Evolutionary conservation across 1,140 invertebrate species (phyloP).

Genomic region (Drosophila virilis): DNA sequence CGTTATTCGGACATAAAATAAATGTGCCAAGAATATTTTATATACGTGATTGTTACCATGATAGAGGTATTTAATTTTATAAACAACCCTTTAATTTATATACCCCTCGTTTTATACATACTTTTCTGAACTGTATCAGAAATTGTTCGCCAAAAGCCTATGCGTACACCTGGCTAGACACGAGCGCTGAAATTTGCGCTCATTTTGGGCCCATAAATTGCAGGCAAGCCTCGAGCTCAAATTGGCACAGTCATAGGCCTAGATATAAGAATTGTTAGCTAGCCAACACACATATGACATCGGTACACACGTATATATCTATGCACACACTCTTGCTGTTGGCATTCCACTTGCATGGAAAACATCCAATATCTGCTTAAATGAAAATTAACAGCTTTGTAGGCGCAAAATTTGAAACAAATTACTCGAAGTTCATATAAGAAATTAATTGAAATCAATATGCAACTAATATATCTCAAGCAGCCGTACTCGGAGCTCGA

Average conservation of each 20-base stretch:
- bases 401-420: too few relatives aligned
- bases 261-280: slow-evolving; percentile 22
- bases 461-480: too few relatives aligned
- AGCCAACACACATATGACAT: slow-evolving; percentile 4
- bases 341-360: slow-evolving; percentile 48
- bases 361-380: slow-evolving; percentile 40
- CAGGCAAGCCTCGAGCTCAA: slow-evolving; percentile 41
- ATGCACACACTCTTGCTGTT: slow-evolving; percentile 23
- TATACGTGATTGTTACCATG: too few relatives aligned
- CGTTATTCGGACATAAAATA: too few relatives aligned
- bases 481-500: too few relatives aligned
- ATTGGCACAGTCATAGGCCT: slow-evolving; percentile 7
- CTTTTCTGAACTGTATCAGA: background rate
- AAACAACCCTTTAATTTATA: too few relatives aligned
- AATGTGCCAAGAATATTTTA: too few relatives aligned
- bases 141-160: too few relatives aligned
- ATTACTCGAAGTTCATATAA: too few relatives aligned
- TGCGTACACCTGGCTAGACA: background rate
- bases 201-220: slow-evolving; percentile 72
- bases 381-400: too few relatives aligned
- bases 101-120: background rate
- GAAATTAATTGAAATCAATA: too few relatives aligned
- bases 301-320: background rate
- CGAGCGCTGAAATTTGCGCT: slow-evolving; percentile 60
- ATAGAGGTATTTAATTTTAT: too few relatives aligned